Evolutionary conservation across 2,888 invertebrate species (phyloP).

Genomic region (Rhagonycha lutea): DNA sequence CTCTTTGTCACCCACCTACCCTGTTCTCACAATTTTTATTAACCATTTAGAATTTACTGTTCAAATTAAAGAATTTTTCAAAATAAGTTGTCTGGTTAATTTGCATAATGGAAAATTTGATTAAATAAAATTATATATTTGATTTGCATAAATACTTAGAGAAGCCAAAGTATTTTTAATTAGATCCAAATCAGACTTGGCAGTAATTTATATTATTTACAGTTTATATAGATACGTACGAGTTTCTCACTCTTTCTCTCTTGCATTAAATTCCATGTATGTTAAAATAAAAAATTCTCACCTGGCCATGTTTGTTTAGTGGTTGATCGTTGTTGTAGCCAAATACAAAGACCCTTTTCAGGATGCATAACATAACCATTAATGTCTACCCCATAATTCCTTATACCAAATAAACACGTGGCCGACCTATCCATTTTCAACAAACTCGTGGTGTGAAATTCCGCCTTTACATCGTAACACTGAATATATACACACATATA

Average conservation of each 20-base stretch:
- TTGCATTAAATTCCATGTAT: neutral
- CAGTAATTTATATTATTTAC: neutral
- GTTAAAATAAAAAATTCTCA: slow-evolving; percentile 35
- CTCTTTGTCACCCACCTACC: neutral
- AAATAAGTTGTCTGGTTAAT: neutral
- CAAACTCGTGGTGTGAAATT: slow-evolving; percentile 65
- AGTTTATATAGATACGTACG: neutral
- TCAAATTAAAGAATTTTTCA: neutral
- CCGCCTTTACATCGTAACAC: slow-evolving; percentile 88
- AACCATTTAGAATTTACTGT: neutral
- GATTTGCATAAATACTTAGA: neutral
- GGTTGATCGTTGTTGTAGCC: slow-evolving; percentile 89
- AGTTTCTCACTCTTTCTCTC: neutral
- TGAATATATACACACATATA: slow-evolving; percentile 43
- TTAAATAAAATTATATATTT: too few species aligned
- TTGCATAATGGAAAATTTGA: neutral
- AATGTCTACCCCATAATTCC: slow-evolving; percentile 93
- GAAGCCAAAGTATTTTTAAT: neutral
- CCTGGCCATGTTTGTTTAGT: slow-evolving; percentile 96
- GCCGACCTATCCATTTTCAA: slow-evolving; percentile 89
- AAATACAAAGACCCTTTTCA: slow-evolving; percentile 82
- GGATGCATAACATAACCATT: slow-evolving; percentile 90
- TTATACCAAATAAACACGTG: slow-evolving; percentile 90
- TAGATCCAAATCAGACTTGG: neutral
- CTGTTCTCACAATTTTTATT: neutral